Base-by-base conservation (phyloP, 2,888 invertebrate genomes). In the Fragum fragum region DNA sequence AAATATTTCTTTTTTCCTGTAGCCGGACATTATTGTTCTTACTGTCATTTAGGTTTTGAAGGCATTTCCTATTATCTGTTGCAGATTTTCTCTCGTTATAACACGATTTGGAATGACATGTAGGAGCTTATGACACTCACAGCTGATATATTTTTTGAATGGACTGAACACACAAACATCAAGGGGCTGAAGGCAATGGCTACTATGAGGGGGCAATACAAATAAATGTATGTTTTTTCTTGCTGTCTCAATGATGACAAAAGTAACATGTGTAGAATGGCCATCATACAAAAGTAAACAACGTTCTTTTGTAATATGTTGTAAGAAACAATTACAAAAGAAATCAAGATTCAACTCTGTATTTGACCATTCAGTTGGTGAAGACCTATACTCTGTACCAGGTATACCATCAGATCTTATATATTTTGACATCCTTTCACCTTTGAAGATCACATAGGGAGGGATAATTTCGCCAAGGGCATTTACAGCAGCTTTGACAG, bases 81-180 rank as follows among this genome's bases (percentile, higher is more conserved):
- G 76, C 14, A 79, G 69, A 42, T 42, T 26, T 32, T 73, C 59
- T 53, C 47, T 75, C 7, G 57, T 52, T n/a, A 81, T 77, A 7
- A 73, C 32, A 55, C 63, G 52, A 9, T 18, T 18, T 18, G 77
- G 63, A 28, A 73, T 21, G 18, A 11, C 21, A 53, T 77, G 76
- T 21, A 76, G 14, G 53, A 61, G 76, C 18, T 76, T 76, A 55
- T 82, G 75, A 72, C 57, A 81, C 28, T 81, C 71, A 16, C 39
- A 70, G 68, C 52, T 80, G 18, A 80, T 29, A 61, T 61, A 55
- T 36, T 70, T 74, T 57, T 81, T 82, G 55, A 85, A 81, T 18
- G 81, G 73, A 39, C 79, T 75, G 26, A 85, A 81, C 18, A 85
- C 81, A 26, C 73, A 74, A 23, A 82, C 79, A 79, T 76, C 75